A percentile compares a stretch with the other conserved stretches of the same genome.
phyloP scores from a whole-genome alignment of 1,140 invertebrate species.

The Drosophila grimshawi region DNA sequence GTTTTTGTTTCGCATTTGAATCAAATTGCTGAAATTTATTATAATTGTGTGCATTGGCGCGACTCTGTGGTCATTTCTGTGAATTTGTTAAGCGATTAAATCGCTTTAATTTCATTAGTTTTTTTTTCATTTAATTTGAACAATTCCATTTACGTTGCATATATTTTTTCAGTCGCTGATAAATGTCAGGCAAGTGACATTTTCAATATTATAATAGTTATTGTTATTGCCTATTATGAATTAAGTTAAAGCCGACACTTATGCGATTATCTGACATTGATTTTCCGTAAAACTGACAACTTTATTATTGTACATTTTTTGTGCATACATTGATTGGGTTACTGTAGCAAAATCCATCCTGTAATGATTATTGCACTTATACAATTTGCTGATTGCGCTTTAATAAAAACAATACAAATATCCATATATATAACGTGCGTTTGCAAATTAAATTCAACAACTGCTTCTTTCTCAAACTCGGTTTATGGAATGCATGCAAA shows the following conservation, averaged over 20 bases:
- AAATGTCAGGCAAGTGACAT: constrained; percentile 58
- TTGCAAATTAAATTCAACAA: constrained; percentile 16
- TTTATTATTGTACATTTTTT: constrained; percentile 3
- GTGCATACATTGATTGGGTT: too few species aligned
- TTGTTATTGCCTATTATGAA: constrained; percentile 52
- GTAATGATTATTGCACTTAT: too few species aligned
- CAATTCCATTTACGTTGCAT: constrained; percentile 25
- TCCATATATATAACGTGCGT: too few species aligned
- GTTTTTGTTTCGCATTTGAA: constrained; percentile 31
- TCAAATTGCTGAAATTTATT: constrained; percentile 36
- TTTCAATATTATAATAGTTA: constrained; percentile 43
- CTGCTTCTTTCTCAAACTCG: background rate
- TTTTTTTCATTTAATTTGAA: constrained; percentile 31
- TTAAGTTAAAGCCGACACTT: constrained; percentile 52
- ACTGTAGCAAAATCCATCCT: too few species aligned
- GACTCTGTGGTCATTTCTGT: constrained; percentile 32
- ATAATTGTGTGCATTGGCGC: constrained; percentile 37
- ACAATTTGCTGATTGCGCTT: too few species aligned
- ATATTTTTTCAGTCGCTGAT: constrained; percentile 44
- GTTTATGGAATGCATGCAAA: background rate
- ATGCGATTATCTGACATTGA: constrained; percentile 40
- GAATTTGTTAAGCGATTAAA: constrained; percentile 51
- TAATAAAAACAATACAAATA: too few species aligned
- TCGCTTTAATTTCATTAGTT: constrained; percentile 72
- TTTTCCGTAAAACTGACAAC: constrained; percentile 4